A percentile compares a stretch with the other conserved stretches of the same genome.
Evolutionary conservation across 2,113 vertebrate species (phyloP).

Genomic region (Dasyprocta punctata): DNA sequence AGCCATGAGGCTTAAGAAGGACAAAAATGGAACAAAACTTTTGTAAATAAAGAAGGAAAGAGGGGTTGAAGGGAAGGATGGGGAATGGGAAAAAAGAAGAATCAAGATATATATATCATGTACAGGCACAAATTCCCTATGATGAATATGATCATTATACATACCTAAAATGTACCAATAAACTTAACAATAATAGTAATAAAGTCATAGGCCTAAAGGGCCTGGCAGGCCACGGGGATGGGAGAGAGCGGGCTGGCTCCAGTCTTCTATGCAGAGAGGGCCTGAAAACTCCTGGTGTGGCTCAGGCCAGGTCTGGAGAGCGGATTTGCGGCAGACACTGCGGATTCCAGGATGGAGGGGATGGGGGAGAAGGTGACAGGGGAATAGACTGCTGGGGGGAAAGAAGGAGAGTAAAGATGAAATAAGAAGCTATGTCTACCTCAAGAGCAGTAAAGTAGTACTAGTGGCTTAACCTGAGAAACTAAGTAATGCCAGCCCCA

Average conservation of each 20-base stretch:
- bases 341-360: rapidly evolving
- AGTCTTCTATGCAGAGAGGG: background rate
- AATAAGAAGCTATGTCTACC: background rate
- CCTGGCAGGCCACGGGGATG: rapidly evolving
- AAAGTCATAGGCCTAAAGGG: rapidly evolving
- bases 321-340: background rate
- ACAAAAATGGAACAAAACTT: background rate
- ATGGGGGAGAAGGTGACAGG: background rate
- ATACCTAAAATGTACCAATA: background rate
- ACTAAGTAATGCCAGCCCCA: background rate
- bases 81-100: background rate
- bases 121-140: background rate
- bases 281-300: rapidly evolving
- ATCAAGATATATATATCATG: no score
- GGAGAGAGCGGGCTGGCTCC: no score
- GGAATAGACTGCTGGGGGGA: rapidly evolving
- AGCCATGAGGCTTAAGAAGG: background rate
- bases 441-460: background rate
- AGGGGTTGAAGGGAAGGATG: background rate
- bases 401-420: background rate
- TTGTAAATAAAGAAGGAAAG: background rate
- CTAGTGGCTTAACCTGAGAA: background rate
- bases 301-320: background rate
- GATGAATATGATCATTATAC: background rate
- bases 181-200: background rate